Percentiles rank a stretch among this genome's conserved stretches.
Evolutionary conservation across 2,797 vertebrate genomes (phyloP).

Genomic region (Melopsittacus undulatus): DNA sequence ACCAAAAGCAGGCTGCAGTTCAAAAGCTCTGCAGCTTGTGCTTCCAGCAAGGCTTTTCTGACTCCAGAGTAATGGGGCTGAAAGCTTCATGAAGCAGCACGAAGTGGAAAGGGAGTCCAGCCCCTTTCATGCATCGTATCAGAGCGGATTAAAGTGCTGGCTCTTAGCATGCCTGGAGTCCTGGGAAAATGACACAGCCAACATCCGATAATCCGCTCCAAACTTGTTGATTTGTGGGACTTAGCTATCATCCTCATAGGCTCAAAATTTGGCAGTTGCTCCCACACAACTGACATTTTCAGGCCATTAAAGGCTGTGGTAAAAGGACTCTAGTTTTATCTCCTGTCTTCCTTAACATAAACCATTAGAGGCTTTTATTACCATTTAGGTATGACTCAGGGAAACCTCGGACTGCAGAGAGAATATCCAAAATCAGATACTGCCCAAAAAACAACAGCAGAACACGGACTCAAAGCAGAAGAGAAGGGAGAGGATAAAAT

Average conservation of each 20-base stretch:
- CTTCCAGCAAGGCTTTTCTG: neutral
- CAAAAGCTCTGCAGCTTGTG: constrained; percentile 1
- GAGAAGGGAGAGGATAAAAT: neutral
- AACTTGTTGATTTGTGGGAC: constrained; percentile 66
- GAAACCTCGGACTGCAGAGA: constrained; percentile 6
- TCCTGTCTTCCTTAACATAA: constrained; percentile 59
- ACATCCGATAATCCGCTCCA: constrained; percentile 57
- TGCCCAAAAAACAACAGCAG: neutral
- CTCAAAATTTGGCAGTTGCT: constrained; percentile 64
- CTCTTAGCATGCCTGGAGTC: constrained; percentile 53
- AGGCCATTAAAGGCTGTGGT: constrained; percentile 62
- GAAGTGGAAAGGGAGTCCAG: neutral
- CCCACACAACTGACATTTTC: constrained; percentile 62
- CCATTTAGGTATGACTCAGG: constrained; percentile 50
- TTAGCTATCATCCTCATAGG: constrained; percentile 48
- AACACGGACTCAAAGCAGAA: neutral
- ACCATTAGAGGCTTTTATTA: constrained; percentile 62
- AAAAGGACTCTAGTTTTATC: constrained; percentile 59
- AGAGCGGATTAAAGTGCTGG: constrained; percentile 51
- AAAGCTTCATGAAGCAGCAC: neutral
- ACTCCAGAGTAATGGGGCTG: neutral
- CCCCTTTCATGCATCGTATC: constrained; percentile 3
- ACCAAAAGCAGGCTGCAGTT: neutral
- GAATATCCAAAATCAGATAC: constrained; percentile 3
- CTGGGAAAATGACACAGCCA: constrained; percentile 70